Evolutionary conservation across 2,888 invertebrate species (phyloP), one percentile per base, ranked within the genome.

Genomic region (Leptinotarsa peninsularis): DNA sequence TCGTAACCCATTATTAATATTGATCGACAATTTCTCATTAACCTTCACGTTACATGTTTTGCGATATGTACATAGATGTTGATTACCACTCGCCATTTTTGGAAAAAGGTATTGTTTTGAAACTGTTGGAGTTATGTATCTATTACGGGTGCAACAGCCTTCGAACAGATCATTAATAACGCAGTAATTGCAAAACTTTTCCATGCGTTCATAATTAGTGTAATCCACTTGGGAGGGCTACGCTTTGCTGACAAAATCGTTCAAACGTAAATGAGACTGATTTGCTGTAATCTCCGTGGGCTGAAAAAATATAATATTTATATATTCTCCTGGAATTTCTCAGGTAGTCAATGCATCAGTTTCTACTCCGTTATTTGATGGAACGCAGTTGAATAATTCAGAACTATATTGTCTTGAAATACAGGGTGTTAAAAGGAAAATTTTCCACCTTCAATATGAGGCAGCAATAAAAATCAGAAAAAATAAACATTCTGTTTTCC

Each of bases 61-160:
- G 63, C 43, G 63, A 63, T 63, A 63, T 15, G 63, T 43, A 63
- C 43, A 5, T 63, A 63, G 33, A 63, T 63, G 63, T n/a, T 43
- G 43, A 63, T 63, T n/a, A 63, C 43, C 7, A 33, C 33, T 27
- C n/a, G 63, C 63, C 63, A 63, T 63, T 63, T 63, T 63, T 18
- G 63, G 27, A 27, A 33, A 63, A 63, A 43, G n/a, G 43, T 43
- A 63, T n/a, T 27, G 63, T 63, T 43, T 33, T n/a, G 43, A 63
- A 63, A 63, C 33, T 43, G 33, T 63, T 63, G 33, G 18, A 27
- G 17, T 63, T 43, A 33, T n/a, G 27, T 63, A 43, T 63, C 17
- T 63, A 63, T 63, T 43, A 63, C 63, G 63, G 43, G 43, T 43
- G 63, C 43, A 27, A 63, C n/a, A 63, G 18, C 63, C 63, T 63